phyloP scores from a whole-genome alignment of 2,797 vertebrate genomes.

The Crenuchus spilurus region DNA sequence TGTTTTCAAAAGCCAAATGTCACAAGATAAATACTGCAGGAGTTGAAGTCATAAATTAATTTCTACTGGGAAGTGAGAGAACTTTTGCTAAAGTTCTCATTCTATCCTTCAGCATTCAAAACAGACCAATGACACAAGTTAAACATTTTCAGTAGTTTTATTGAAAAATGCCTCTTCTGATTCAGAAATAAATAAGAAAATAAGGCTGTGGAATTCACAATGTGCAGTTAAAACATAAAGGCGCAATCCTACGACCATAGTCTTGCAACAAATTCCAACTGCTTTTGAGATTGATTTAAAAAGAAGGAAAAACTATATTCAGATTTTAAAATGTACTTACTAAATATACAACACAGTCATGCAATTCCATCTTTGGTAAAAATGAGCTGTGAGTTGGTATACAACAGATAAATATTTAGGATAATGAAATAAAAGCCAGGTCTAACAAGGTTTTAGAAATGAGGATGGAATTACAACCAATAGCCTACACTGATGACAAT shows the following conservation, averaged over 20 bases:
- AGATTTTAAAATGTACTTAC: conserved; percentile 85
- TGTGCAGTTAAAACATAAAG: conserved; percentile 98
- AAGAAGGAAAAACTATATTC: conserved; percentile 86
- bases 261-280: conserved; percentile 96
- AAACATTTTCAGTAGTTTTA: conserved; percentile 99
- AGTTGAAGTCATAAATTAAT: too few relatives aligned
- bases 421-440: conserved; percentile 79
- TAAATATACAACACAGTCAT: conserved; percentile 99
- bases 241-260: conserved; percentile 96
- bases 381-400: conserved; percentile 86
- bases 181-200: conserved; percentile 99
- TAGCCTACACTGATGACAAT: conserved; percentile 47
- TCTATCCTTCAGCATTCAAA: too few relatives aligned
- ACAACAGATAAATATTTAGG: conserved; percentile 83
- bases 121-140: conserved; percentile 53
- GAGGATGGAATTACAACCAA: conserved; percentile 55
- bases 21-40: too few relatives aligned
- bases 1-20: neutral
- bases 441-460: conserved; percentile 64
- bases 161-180: conserved; percentile 99
- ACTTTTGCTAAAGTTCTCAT: too few relatives aligned
- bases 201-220: conserved; percentile 99
- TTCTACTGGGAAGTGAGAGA: too few relatives aligned
- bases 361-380: conserved; percentile 93
- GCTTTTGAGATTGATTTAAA: conserved; percentile 85